Evolutionary conservation across 1,140 invertebrate species (phyloP), one percentile per base, ranked within the genome.

Genomic region (Trichonephila clavipes): DNA sequence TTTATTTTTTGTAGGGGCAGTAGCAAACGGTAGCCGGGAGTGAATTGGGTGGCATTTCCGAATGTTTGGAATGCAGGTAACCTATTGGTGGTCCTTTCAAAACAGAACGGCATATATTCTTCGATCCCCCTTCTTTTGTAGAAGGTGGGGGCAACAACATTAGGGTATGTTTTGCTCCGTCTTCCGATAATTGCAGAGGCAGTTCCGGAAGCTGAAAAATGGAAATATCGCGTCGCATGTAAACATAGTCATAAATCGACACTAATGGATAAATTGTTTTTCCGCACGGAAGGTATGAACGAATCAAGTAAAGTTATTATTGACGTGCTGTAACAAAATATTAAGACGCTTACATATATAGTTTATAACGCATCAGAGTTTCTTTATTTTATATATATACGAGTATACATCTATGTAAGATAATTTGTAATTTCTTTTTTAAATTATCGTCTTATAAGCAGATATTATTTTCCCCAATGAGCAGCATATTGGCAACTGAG

Each of bases 31-130:
- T 69, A 89, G 88, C n/a, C 69, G 12, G 12, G 16, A 21, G 62
- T 19, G 16, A 14, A 77, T 77, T 77, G 72, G 72, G 72, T 62
- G 88, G 64, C 44, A 72, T 89, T 89, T 89, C 64, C 44, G 88
- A 87, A 87, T 61, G 88, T 28, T 14, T 59, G 64, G 64, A 89
- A 72, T 69, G 44, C 24, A 24, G 21, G 62, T 77, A 58, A 72
- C 12, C 34, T 58, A 72, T n/a, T 28, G 64, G 62, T 19, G 28
- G 72, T 77, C 28, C 16, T 77, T 77, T 24, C 7, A 77, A 77
- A 58, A 58, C 82, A 83, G 51, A 58, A 59, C 5, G 5, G 82
- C 82, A 59, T 28, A 59, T 28, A 83, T 83, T 83, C 44, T 21
- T 58, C 18, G 69, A 6, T 7, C 24, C 81, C 81, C 81, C 40